A percentile compares a stretch with the other conserved stretches of the same genome.
Evolutionary conservation across 2,113 vertebrate species (phyloP).

Genomic region (Colius striatus): DNA sequence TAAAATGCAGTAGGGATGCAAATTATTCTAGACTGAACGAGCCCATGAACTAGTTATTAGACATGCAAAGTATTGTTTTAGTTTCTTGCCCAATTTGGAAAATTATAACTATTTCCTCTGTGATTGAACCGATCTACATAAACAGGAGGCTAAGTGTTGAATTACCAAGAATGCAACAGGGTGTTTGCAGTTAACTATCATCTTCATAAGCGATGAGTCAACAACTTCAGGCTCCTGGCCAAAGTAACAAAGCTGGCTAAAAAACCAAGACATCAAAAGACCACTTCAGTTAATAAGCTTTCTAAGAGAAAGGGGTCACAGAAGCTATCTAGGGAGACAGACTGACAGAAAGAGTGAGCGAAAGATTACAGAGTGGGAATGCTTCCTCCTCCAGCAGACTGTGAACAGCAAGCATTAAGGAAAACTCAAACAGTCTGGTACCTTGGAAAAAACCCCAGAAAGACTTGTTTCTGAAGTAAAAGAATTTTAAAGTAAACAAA

Average conservation of each 20-base stretch:
- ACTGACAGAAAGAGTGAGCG: neutral
- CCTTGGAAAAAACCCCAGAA: neutral
- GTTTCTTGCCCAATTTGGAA: neutral
- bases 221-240: neutral
- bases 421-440: neutral
- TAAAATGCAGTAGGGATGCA: neutral
- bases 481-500: neutral
- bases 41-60: neutral
- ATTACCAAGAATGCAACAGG: neutral
- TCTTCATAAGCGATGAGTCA: neutral
- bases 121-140: neutral
- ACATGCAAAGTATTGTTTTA: neutral
- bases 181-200: neutral
- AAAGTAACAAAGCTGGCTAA: neutral
- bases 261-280: neutral
- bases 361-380: neutral
- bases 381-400: neutral
- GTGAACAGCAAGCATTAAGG: neutral
- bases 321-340: neutral
- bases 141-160: neutral
- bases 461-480: neutral
- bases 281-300: conserved; percentile 17
- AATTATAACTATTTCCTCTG: neutral
- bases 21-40: neutral
- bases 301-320: neutral